A percentile compares a stretch with the other conserved stretches of the same genome.
Evolutionary conservation across 2,797 vertebrate species (phyloP).

Genomic region (Clarias pachynema): DNA sequence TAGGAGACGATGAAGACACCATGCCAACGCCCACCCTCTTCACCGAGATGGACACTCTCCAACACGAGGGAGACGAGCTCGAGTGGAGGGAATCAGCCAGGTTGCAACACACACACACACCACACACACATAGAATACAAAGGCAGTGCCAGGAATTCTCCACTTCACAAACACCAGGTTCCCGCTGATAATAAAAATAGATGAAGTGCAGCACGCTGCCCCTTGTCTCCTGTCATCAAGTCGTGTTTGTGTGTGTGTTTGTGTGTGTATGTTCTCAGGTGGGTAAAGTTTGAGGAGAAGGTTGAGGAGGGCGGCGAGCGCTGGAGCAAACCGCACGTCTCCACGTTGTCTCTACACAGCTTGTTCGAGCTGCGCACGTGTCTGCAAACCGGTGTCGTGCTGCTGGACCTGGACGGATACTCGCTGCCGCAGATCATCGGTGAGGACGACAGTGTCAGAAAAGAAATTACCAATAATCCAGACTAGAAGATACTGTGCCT

Average conservation of each 20-base stretch:
- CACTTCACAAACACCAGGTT: conserved; percentile 15
- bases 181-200: not conserved
- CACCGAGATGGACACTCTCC: conserved; percentile 96
- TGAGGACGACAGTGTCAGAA: conserved; percentile 62
- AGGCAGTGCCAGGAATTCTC: conserved; percentile 4
- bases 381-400: conserved; percentile 89
- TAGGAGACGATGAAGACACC: conserved; percentile 88
- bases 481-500: not conserved
- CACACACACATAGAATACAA: not conserved
- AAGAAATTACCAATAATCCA: not conserved
- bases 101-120: conserved; percentile 64
- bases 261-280: conserved; percentile 72
- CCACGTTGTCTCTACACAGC: conserved; percentile 92
- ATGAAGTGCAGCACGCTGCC: not conserved
- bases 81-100: conserved; percentile 96
- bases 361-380: conserved; percentile 94
- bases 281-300: conserved; percentile 98
- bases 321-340: conserved; percentile 98
- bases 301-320: conserved; percentile 95
- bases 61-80: conserved; percentile 89
- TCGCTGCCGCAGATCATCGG: conserved; percentile 95
- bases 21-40: conserved; percentile 89
- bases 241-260: not conserved
- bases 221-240: not conserved
- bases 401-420: conserved; percentile 89